Base-by-base conservation (phyloP, 1,140 invertebrate species). In the Diabrotica virgifera region DNA sequence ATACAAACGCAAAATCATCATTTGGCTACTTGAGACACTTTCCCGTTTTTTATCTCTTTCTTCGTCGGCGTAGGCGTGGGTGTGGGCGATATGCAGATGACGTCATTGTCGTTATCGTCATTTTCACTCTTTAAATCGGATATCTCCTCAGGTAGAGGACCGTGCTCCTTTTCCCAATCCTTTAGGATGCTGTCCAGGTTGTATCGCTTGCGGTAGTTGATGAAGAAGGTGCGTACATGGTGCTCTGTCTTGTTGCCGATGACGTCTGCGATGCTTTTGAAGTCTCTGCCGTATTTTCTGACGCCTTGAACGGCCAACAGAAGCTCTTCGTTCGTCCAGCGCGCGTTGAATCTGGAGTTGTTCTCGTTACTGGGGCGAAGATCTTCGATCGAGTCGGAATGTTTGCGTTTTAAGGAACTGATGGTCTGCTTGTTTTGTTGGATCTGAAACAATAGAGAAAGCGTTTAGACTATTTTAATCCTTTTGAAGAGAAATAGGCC, bases 341-440 rank as follows among this genome's bases (percentile, higher is more conserved):
- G 85, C 4, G 74, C 61, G 51, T 76, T 77, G 13, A 72, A 69
- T 46, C 73, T 63, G n/a, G 72, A 71, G 11, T 67, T 62, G 63
- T 73, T 74, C 11, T 74, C 74, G 40, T 67, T 70, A 37, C 51
- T 56, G 35, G 89, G 88, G 72, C 89, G 84, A 54, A 90, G 81
- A 51, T 91, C 86, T 68, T 94, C 89, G 55, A 95, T 86, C 36
- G 86, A 88, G 62, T 89, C 86, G 10, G 81, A 73, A n/a, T 86
- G 86, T 80, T 91, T 88, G 60, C 89, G 84, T 79, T 94, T 93
- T 72, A 95, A 82, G 59, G 92, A 86, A 76, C 93, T 93, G 57
- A 97, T 86, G 72, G 90, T 87, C 79, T 98, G 95, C 76, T 98
- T 97, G 77, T 97, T 96, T 69, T 90, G 90, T 80, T 98, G 96